These are phyloP conservation scores for Cephus sareptanus DNA, from an alignment of 2,888 invertebrate genomes.

Conservation along the genomic window DNA sequence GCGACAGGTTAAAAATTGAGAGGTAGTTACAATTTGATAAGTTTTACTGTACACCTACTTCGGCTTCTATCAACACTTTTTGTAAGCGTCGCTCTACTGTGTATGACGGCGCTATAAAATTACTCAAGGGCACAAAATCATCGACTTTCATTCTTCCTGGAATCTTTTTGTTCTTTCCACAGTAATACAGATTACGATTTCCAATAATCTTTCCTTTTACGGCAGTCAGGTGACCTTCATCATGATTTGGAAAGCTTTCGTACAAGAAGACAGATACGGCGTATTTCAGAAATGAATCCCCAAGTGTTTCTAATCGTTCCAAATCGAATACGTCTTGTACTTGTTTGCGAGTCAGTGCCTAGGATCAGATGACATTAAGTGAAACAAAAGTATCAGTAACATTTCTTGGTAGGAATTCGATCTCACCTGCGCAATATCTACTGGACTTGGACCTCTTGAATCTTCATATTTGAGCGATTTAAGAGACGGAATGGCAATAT, in stretches of 20 bases:
- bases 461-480: conserved; percentile 30
- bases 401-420: neutral
- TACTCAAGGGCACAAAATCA: conserved; percentile 74
- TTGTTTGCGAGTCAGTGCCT: conserved; percentile 78
- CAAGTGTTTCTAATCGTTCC: conserved; percentile 88
- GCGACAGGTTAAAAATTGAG: no score
- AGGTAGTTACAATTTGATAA: no score
- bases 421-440: conserved; percentile 52
- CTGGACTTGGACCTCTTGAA: conserved; percentile 47
- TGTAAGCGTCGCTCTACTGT: conserved; percentile 70
- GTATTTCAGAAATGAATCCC: conserved; percentile 90
- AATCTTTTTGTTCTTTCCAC: conserved; percentile 65
- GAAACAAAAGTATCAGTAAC: conserved; percentile 2
- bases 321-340: conserved; percentile 82
- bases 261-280: conserved; percentile 79
- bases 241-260: conserved; percentile 74
- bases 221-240: conserved; percentile 84
- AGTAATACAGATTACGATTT: conserved; percentile 87
- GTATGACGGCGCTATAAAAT: conserved; percentile 87
- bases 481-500: conserved; percentile 32
- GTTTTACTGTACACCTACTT: conserved; percentile 31
- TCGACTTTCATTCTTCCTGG: conserved; percentile 72
- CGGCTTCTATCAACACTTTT: conserved; percentile 58
- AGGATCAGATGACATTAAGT: conserved; percentile 54
- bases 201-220: conserved; percentile 80